These are phyloP conservation scores for Anomalospiza imberbis DNA, from an alignment of 2,797 vertebrate species.

Conservation along the genomic window DNA sequence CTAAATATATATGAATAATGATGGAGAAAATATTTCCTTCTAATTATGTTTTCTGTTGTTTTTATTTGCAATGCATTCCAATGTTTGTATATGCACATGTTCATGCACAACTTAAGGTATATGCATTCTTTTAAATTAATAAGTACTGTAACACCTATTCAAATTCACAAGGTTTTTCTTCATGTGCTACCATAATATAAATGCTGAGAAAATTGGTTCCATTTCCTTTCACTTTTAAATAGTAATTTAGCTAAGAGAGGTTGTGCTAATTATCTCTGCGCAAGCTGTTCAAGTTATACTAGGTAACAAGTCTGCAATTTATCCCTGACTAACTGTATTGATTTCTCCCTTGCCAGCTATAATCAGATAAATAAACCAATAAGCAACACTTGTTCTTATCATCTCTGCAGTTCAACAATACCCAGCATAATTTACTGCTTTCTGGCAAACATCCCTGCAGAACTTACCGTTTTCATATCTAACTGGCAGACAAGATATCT, in stretches of 20 bases:
- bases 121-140: background rate
- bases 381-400: constrained; percentile 22
- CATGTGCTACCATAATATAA: background rate
- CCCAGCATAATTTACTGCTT: constrained; percentile 2
- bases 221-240: background rate
- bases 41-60: background rate
- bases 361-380: constrained; percentile 49
- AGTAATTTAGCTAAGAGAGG: constrained; percentile 34
- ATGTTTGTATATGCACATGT: background rate
- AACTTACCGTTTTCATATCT: background rate
- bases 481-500: background rate
- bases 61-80: background rate
- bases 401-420: background rate
- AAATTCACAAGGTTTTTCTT: background rate
- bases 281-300: constrained; percentile 17
- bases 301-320: constrained; percentile 33
- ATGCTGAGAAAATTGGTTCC: background rate
- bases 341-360: constrained; percentile 39
- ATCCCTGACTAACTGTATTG: constrained; percentile 37
- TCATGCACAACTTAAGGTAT: background rate
- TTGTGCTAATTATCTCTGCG: constrained; percentile 15
- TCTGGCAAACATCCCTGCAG: background rate
- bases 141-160: background rate
- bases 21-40: background rate
- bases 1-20: background rate